Conservation (phyloP, 2,797 vertebrate species). For the Cuniculus paca region DNA sequence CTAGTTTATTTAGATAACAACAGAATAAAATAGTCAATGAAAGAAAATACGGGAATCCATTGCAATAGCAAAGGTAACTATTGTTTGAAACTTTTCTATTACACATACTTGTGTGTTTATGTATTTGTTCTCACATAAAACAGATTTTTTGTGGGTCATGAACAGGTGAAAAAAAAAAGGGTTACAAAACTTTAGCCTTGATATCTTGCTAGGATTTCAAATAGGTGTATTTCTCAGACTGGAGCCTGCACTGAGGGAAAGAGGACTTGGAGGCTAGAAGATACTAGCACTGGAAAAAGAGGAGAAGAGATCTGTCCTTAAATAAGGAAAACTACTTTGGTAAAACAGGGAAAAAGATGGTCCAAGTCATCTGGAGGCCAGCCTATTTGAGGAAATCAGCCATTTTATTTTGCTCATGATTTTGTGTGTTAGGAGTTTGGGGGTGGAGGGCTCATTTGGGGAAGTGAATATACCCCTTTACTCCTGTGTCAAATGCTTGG, state of each 20-base stretch:
- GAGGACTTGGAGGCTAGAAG: not conserved
- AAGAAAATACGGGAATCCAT: not conserved
- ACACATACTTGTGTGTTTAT: not conserved
- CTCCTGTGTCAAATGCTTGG: not conserved
- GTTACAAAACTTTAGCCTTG: not conserved
- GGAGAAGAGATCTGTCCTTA: not conserved
- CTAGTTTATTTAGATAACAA: not conserved
- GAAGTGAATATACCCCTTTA: not conserved
- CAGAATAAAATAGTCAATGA: not conserved
- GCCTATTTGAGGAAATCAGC: not conserved
- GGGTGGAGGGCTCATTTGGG: not conserved
- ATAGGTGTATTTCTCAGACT: not conserved
- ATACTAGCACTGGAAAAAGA: not conserved
- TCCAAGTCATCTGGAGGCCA: not conserved
- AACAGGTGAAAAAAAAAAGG: not conserved
- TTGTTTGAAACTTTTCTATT: conserved; percentile 14
- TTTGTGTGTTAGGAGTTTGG: not conserved
- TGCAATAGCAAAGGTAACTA: not conserved
- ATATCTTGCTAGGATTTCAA: not conserved
- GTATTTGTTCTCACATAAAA: conserved; percentile 17
- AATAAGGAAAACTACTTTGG: not conserved
- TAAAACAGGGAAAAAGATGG: not conserved
- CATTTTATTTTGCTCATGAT: not conserved
- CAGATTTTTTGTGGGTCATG: not conserved
- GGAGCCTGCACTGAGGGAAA: not conserved